phyloP scores from a whole-genome alignment of 2,797 vertebrate species.

The Amazonetta brasiliensis region DNA sequence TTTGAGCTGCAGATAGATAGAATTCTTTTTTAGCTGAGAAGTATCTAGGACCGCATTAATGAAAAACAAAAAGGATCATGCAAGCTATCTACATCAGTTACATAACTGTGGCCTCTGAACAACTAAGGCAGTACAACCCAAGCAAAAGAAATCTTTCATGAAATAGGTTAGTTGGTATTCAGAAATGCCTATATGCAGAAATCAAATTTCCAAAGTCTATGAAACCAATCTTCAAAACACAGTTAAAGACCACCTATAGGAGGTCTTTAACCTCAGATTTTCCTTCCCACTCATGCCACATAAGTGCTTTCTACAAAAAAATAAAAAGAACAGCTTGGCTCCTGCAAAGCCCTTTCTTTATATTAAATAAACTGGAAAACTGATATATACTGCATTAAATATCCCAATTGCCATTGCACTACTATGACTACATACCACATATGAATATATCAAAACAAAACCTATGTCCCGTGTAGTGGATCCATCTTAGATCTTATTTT shows the following conservation, averaged over 20 bases:
- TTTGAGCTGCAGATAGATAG: neutral
- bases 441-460: neutral
- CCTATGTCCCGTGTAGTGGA: neutral
- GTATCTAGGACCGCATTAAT: neutral
- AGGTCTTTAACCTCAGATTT: neutral
- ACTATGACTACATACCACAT: rapidly evolving
- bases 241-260: neutral
- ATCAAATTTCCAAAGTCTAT: neutral
- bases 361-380: neutral
- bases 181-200: neutral
- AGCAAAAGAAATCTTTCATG: neutral
- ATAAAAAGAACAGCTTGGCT: neutral
- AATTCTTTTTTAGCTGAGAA: neutral
- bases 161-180: neutral
- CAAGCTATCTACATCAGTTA: neutral
- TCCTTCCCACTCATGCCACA: neutral
- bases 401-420: neutral
- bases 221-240: neutral
- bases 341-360: neutral
- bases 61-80: neutral
- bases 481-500: neutral
- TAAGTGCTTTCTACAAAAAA: neutral
- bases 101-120: neutral
- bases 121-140: neutral
- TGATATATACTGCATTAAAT: neutral